Base-by-base conservation (phyloP, 2,888 invertebrate species). In the Orchestes rusci region DNA sequence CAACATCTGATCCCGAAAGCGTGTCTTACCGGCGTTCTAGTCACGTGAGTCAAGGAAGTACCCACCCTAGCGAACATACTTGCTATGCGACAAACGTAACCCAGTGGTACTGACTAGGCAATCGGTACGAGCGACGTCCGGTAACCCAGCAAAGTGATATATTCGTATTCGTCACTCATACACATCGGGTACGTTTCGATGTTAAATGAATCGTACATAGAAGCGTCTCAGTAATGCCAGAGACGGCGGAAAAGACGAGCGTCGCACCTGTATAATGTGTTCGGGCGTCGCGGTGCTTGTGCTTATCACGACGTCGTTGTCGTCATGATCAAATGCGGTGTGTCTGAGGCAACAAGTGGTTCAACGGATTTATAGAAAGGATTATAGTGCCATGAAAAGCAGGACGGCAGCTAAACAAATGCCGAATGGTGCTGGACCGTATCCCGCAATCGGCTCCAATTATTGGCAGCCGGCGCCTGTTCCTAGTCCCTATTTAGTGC, bases 391-490 rank as follows among this genome's bases (percentile, higher is more conserved):
- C 55, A 67, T 68, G 68, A 69, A 67, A 61, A 68, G 65, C 56
- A 60, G 68, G 51, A 55, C 62, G 43, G 38, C 41, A 16, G 59
- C 56, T 39, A 59, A 57, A 50, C 50, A 50, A 28, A 43, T 48
- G 23, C 45, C 29, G 15, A 37, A 34, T 49, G 45, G 45, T 16
- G 5, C 23, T 5, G 43, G 54, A 56, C 16, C 18, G 1, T 87
- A 87, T 73, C 86, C 86, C 66, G 77, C 85, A 60, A 86, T 86
- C 74, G 82, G 81, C 70, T 79, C 84, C 67, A 82, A 85, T 66
- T 86, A 87, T 72, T 87, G 86, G 86, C 79, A 85, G 63, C 84
- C 86, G 55, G 81, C 85, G 62, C 78, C 84, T 54, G 81, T 80
- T 70, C 81, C 82, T 59, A 81, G 81, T 65, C 86, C 85, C 62